Conservation (phyloP, 2,888 invertebrate genomes). For the Phengaris arion region DNA sequence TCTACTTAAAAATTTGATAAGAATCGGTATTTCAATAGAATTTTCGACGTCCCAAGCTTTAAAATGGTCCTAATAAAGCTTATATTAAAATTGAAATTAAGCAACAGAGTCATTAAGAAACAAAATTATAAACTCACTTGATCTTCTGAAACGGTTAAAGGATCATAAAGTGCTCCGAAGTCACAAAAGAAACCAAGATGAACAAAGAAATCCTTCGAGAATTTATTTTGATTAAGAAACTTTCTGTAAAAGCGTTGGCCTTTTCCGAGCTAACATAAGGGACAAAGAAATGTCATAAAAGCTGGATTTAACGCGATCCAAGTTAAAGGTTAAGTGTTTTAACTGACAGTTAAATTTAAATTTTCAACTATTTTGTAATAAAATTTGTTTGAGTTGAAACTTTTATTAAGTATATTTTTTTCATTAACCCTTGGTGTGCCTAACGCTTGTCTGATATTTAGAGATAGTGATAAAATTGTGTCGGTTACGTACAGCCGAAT, state of each 20-base stretch:
- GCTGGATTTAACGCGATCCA: conserved; percentile 23
- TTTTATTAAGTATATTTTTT: background rate
- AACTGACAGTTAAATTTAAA: conserved; percentile 20
- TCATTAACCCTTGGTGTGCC: background rate
- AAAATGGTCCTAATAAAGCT: background rate
- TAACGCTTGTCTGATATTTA: too few relatives aligned
- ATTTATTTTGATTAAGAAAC: conserved; percentile 29
- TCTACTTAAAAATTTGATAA: too few relatives aligned
- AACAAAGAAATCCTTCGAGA: conserved; percentile 25
- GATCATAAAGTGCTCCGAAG: conserved; percentile 24
- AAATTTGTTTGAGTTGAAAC: background rate
- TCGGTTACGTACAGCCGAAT: too few relatives aligned
- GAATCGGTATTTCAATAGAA: too few relatives aligned
- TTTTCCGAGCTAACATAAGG: conserved; percentile 28
- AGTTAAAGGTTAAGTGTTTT: conserved; percentile 26
- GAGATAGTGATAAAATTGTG: too few relatives aligned
- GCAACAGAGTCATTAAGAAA: conserved; percentile 1
- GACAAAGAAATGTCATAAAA: conserved; percentile 28
- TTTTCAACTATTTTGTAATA: background rate
- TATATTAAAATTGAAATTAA: conserved; percentile 9
- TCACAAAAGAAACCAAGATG: conserved; percentile 24
- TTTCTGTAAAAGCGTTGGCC: conserved; percentile 27
- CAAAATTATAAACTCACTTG: conserved; percentile 24
- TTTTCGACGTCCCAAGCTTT: background rate
- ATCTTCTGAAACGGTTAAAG: conserved; percentile 26